Conservation (phyloP, 2,797 vertebrate genomes). For the Channa striata region DNA sequence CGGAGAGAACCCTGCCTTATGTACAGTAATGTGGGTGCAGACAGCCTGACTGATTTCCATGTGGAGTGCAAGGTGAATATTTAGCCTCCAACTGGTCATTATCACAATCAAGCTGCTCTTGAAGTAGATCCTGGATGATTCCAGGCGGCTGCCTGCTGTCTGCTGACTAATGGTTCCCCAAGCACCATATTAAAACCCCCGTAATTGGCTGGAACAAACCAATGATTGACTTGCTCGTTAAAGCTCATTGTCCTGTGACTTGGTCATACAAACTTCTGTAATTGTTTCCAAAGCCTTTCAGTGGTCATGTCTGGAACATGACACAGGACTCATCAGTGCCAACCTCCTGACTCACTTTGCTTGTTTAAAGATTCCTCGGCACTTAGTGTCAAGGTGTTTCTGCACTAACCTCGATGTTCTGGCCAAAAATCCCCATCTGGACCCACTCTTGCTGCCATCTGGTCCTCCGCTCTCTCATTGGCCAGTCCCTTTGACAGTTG, state of each 20-base stretch:
- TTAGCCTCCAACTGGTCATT: conserved; percentile 47
- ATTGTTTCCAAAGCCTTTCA: conserved; percentile 44
- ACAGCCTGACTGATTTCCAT: conserved; percentile 49
- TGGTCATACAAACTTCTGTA: conserved; percentile 42
- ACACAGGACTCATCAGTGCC: conserved; percentile 46
- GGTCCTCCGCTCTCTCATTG: conserved; percentile 58
- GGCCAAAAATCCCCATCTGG: conserved; percentile 72
- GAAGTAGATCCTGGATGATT: conserved; percentile 53
- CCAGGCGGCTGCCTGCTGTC: conserved; percentile 43
- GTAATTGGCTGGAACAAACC: conserved; percentile 67
- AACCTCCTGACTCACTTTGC: conserved; percentile 53
- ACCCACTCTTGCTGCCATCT: conserved; percentile 64
- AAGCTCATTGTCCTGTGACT: conserved; percentile 57
- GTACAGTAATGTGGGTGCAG: conserved; percentile 30
- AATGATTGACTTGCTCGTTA: conserved; percentile 70
- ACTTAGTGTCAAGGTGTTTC: conserved; percentile 63
- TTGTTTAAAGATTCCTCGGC: conserved; percentile 61
- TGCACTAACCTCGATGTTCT: conserved; percentile 56
- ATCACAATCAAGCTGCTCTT: conserved; percentile 58
- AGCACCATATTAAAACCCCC: conserved; percentile 49
- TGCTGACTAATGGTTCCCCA: conserved; percentile 71
- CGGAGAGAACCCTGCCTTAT: conserved; percentile 11
- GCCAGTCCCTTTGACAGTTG: conserved; percentile 53
- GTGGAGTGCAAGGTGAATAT: conserved; percentile 60
- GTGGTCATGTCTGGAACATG: conserved; percentile 30